Evolutionary conservation across 30 jellyfish, hydroid and myxozoan species (phyloP).

Genomic region (Hydractinia echinata): DNA sequence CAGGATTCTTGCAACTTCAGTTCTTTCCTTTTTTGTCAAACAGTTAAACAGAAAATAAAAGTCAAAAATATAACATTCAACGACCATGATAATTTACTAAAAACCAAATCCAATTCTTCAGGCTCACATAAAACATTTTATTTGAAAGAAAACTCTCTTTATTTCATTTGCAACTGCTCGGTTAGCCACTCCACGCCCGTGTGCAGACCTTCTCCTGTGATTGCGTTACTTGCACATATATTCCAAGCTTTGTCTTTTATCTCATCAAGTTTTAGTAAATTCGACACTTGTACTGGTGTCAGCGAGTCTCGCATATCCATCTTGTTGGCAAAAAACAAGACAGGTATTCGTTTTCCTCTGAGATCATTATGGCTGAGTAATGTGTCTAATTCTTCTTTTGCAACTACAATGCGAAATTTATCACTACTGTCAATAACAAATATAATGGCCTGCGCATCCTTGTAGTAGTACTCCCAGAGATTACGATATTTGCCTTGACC

Average conservation of each 20-base stretch:
- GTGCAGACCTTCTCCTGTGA: slow-evolving; percentile 89
- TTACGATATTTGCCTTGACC: slow-evolving; percentile 97
- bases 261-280: slow-evolving; percentile 54
- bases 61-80: no score
- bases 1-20: no score
- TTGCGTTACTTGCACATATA: slow-evolving; percentile 92
- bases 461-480: slow-evolving; percentile 91
- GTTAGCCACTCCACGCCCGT: slow-evolving; percentile 96
- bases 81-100: no score
- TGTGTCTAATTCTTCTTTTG: slow-evolving; percentile 89
- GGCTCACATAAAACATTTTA: neutral
- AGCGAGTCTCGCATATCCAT: slow-evolving; percentile 84
- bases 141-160: neutral
- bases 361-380: slow-evolving; percentile 63
- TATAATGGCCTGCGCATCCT: slow-evolving; percentile 90
- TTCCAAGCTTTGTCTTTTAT: slow-evolving; percentile 86
- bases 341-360: slow-evolving; percentile 60
- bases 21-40: no score
- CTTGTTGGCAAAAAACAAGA: slow-evolving; percentile 81
- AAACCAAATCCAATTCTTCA: no score
- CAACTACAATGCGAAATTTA: slow-evolving; percentile 83
- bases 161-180: slow-evolving; percentile 33
- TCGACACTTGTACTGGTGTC: slow-evolving; percentile 79
- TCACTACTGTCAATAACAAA: slow-evolving; percentile 91
- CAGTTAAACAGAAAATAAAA: no score